Evolutionary conservation across 2,888 invertebrate genomes (phyloP), one percentile per base, ranked within the genome.

Genomic region (Rhopalosiphum nymphaeae): DNA sequence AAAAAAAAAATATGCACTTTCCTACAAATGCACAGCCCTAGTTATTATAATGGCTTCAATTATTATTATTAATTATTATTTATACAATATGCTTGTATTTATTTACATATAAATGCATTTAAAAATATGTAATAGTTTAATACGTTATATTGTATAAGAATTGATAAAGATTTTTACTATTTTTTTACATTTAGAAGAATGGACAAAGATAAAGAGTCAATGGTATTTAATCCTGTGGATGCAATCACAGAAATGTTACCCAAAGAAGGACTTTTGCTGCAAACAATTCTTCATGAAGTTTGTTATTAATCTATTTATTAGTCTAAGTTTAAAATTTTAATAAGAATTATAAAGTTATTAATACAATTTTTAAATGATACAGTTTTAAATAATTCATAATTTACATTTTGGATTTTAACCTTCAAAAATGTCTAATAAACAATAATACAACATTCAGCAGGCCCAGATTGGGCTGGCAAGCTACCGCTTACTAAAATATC

Each of bases 211-310:
- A 84, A 85, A 56, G 91, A 87, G 78, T 89, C 94, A 25, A 94
- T 91, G 91, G 26, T 53, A 94, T 91, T 86, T 61, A 94, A 94
- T 85, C 93, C 93, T 53, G 90, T 94, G 10, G 93, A 94, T 90
- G 49, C 85, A 36, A 90, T 94, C n/a, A 85, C 93, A 57, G 93
- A 94, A 61, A 29, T 85, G 11, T 94, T 61, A 67, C 93, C 90
- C 7, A 7, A 94, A 44, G 86, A 94, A 86, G 89, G 89, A 78
- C 57, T 92, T 91, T 42, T 92, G 44, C 87, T 95, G 53, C 88
- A 85, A 92, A 67, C 46, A 61, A 89, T 89, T 42, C 85, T 95
- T 46, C 84, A 78, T 90, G 61, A 67, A 86, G 89, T 86, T 61
- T 56, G 88, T 89, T 86, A 29, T 88, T 44, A 89, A 89, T 88